phyloP scores from a whole-genome alignment of 2,797 vertebrate species.

The Zonotrichia albicollis region DNA sequence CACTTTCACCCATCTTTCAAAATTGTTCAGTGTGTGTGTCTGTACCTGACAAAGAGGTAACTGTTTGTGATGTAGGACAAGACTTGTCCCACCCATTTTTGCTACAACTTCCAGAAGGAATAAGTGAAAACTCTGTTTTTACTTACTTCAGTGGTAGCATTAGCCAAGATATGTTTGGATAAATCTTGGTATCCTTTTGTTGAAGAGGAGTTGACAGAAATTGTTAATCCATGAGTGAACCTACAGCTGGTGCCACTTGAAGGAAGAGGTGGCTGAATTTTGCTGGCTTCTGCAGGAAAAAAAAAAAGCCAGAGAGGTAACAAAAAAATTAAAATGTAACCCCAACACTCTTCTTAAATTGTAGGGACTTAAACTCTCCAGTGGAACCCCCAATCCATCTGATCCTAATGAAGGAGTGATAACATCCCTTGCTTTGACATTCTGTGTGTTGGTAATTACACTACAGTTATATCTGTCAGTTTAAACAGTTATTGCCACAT shows the following conservation, averaged over 20 bases:
- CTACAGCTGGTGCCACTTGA: slow-evolving; percentile 44
- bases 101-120: neutral
- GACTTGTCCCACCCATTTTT: neutral
- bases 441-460: neutral
- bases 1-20: neutral
- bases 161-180: slow-evolving; percentile 82
- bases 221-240: slow-evolving; percentile 72
- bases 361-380: neutral
- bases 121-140: neutral
- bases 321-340: neutral
- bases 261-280: slow-evolving; percentile 21
- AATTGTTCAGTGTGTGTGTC: neutral
- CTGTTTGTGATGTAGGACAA: neutral
- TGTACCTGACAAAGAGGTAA: neutral
- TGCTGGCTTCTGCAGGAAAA: neutral
- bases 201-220: slow-evolving; percentile 79
- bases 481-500: neutral
- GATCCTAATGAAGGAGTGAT: neutral
- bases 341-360: neutral
- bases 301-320: neutral
- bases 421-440: neutral
- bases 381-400: neutral
- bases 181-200: slow-evolving; percentile 86
- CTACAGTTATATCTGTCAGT: neutral
- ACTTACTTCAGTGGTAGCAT: slow-evolving; percentile 85